phyloP scores from a whole-genome alignment of 2,113 vertebrate genomes.

The Eurystomus gularis region DNA sequence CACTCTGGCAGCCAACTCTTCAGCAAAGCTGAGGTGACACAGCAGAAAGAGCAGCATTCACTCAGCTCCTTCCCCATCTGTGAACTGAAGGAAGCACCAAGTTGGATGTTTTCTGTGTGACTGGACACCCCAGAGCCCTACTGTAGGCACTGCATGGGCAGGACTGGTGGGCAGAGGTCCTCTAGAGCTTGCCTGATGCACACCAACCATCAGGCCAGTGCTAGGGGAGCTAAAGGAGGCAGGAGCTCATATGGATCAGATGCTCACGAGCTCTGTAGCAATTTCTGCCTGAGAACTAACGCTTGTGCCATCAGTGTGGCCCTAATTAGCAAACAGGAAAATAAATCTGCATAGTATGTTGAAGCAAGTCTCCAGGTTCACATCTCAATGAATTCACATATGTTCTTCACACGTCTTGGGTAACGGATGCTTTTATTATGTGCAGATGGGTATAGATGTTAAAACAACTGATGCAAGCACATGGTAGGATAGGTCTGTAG shows the following conservation, averaged over 20 bases:
- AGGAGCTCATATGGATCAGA: neutral
- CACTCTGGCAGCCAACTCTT: rapidly evolving
- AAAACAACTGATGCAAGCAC: neutral
- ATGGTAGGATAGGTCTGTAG: neutral
- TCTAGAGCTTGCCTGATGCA: neutral
- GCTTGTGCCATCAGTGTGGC: neutral
- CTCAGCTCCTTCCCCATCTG: neutral
- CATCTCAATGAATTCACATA: neutral
- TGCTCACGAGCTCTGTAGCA: rapidly evolving
- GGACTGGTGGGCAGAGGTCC: neutral
- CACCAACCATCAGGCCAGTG: neutral
- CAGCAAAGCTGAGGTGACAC: neutral
- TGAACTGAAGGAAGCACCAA: neutral
- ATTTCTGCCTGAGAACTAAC: neutral
- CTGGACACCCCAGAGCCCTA: neutral
- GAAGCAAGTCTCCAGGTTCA: neutral
- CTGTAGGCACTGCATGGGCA: rapidly evolving
- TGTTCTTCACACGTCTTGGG: neutral
- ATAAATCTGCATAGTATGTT: neutral
- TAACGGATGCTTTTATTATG: neutral
- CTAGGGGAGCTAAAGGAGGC: neutral
- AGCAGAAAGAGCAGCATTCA: neutral
- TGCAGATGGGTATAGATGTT: neutral
- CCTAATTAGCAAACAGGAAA: neutral
- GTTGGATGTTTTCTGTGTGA: neutral